Percentiles rank a stretch among this genome's conserved stretches.
Conservation (phyloP, 1,140 invertebrate species). For the Diachasma alloeum region DNA sequence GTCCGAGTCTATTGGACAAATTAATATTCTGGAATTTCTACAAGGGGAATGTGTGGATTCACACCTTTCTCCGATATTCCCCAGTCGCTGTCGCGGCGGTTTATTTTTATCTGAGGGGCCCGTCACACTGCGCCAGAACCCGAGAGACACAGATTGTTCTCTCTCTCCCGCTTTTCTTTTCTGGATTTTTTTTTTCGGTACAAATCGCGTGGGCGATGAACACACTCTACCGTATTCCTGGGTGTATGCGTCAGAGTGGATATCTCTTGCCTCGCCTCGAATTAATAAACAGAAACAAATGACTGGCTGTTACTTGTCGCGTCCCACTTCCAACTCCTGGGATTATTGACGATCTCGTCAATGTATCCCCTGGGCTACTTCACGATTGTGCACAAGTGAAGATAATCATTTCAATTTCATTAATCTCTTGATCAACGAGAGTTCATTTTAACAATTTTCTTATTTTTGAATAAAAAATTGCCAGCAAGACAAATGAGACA, state of each 20-base stretch:
- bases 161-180: not conserved
- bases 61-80: conserved; percentile 2
- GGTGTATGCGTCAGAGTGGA: conserved; percentile 37
- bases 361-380: not conserved
- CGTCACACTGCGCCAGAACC: not conserved
- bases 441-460: too few species aligned
- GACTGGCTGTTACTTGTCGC: conserved; percentile 56
- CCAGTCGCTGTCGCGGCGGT: not conserved
- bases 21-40: conserved; percentile 1
- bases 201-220: conserved; percentile 16
- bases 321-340: conserved; percentile 38
- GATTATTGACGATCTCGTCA: not conserved
- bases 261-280: conserved; percentile 59
- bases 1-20: not conserved
- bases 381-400: not conserved
- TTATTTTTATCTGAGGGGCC: not conserved
- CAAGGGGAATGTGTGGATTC: conserved; percentile 3
- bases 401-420: not conserved
- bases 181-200: conserved; percentile 21
- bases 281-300: conserved; percentile 65
- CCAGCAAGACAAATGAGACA: too few species aligned
- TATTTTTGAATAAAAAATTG: too few species aligned
- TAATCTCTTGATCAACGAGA: too few species aligned
- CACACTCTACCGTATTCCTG: not conserved
- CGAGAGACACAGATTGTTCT: not conserved